Conservation (phyloP, 64 coral and sea anemone genomes). For the Dendronephthya gigantea region DNA sequence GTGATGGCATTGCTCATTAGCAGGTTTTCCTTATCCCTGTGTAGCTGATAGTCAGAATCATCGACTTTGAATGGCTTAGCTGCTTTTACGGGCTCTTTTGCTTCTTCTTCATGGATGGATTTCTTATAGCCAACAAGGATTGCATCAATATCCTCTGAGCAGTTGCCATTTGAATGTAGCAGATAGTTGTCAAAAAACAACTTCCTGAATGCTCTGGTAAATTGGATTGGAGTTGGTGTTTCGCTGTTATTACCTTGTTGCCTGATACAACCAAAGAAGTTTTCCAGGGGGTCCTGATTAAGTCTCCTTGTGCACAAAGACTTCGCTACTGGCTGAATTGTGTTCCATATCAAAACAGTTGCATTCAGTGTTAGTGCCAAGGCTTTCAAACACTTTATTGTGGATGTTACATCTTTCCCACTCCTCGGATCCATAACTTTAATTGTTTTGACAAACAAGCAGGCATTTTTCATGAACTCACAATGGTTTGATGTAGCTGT, state of each 20-base stretch:
- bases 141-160: background rate
- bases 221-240: background rate
- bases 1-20: too few species aligned
- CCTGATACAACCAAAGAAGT: background rate
- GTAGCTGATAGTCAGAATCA: background rate
- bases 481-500: background rate
- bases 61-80: background rate
- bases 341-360: background rate
- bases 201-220: background rate
- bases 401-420: background rate
- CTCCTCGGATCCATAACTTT: background rate
- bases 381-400: background rate
- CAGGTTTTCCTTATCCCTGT: too few species aligned
- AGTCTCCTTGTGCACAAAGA: background rate
- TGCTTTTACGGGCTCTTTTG: background rate
- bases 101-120: background rate
- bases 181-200: background rate
- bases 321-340: background rate
- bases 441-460: background rate
- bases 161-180: background rate
- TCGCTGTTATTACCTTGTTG: background rate
- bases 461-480: background rate
- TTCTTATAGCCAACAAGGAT: background rate
- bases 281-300: constrained; percentile 17
- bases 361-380: background rate